Percentiles rank a stretch among this genome's conserved stretches.
Evolutionary conservation across 2,113 vertebrate genomes (phyloP).

Genomic region (Columba livia): DNA sequence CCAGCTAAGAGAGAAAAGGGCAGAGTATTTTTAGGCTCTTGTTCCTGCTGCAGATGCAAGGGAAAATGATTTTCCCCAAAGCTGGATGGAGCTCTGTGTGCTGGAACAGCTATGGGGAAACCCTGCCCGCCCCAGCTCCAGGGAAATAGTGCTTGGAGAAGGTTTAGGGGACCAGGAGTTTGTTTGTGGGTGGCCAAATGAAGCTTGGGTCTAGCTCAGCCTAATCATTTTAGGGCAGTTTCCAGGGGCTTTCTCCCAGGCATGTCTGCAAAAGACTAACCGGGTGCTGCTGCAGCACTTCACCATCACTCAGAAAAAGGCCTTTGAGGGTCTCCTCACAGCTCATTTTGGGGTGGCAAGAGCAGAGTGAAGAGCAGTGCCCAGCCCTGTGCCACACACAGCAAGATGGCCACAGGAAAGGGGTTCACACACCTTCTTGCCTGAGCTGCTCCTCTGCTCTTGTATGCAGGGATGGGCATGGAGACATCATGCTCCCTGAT

Average conservation of each 20-base stretch:
- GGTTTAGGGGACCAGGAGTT: background rate
- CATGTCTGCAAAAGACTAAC: background rate
- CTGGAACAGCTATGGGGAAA: background rate
- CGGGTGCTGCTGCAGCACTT: background rate
- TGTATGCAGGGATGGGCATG: background rate
- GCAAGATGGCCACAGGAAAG: background rate
- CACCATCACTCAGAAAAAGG: background rate
- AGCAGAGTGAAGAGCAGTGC: background rate
- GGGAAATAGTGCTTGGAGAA: background rate
- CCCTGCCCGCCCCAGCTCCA: background rate
- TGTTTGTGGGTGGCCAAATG: background rate
- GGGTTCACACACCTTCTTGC: background rate
- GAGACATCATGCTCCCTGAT: fast-evolving
- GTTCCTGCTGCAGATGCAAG: background rate
- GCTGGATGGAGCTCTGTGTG: background rate
- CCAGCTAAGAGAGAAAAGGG: background rate
- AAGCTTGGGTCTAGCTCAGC: background rate
- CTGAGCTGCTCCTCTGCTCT: background rate
- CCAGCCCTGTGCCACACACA: fast-evolving
- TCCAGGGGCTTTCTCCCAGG: background rate
- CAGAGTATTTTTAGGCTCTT: background rate
- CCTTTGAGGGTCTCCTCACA: background rate
- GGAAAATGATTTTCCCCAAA: background rate
- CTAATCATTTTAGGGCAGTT: background rate
- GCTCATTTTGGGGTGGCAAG: fast-evolving